Conservation (phyloP, 1,140 invertebrate species). For the Aporrectodea caliginosa region DNA sequence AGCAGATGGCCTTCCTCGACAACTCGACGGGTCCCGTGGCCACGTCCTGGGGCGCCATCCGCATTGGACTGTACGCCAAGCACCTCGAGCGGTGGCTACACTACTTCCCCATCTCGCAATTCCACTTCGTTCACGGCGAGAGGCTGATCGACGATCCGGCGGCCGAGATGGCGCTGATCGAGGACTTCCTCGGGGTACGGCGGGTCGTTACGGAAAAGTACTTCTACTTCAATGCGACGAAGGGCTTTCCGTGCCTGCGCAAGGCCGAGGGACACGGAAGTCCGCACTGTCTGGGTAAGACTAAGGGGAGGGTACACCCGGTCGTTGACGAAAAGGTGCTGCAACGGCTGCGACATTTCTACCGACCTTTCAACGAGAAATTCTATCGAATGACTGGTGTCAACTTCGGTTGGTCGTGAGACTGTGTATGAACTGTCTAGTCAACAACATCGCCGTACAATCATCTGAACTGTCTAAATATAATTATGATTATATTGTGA, state of each 20-base stretch:
- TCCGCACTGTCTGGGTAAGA: slow-evolving; percentile 81
- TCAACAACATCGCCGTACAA: too few relatives aligned
- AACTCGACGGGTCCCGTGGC: slow-evolving; percentile 63
- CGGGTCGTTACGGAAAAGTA: slow-evolving; percentile 80
- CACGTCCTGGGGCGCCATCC: slow-evolving; percentile 79
- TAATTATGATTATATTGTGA: too few relatives aligned
- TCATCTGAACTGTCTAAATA: too few relatives aligned
- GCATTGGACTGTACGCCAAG: slow-evolving; percentile 79
- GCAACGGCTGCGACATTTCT: slow-evolving; percentile 77
- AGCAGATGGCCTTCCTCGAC: slow-evolving; percentile 1
- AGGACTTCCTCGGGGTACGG: slow-evolving; percentile 81
- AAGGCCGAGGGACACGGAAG: not conserved
- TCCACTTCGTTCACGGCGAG: slow-evolving; percentile 88
- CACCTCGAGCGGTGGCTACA: slow-evolving; percentile 78
- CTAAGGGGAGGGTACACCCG: slow-evolving; percentile 86
- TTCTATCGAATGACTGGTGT: slow-evolving; percentile 85
- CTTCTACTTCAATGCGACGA: slow-evolving; percentile 89
- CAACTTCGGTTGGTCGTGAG: slow-evolving; percentile 75
- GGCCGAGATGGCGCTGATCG: slow-evolving; percentile 73
- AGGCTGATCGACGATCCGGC: slow-evolving; percentile 79
- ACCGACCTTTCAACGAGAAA: slow-evolving; percentile 81
- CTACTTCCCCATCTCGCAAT: slow-evolving; percentile 75
- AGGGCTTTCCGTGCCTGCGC: slow-evolving; percentile 87
- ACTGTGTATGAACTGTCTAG: too few relatives aligned
- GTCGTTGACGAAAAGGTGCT: slow-evolving; percentile 70